Evolutionary conservation across 1,140 invertebrate species (phyloP).

Genomic region (Dysdera silvatica): DNA sequence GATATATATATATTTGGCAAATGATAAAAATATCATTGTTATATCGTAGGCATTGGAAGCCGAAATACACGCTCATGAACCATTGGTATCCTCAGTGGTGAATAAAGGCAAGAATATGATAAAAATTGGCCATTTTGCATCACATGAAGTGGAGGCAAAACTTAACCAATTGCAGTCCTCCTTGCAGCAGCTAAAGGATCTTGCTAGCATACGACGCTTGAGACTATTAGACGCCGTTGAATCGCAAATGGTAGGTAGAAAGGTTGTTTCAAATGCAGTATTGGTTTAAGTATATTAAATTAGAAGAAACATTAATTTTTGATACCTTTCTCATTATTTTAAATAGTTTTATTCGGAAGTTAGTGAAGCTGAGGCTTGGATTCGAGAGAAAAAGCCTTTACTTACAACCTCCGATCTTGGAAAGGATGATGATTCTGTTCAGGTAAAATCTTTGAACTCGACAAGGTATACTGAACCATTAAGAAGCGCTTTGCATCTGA

Average conservation of each 20-base stretch:
- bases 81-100: conserved; percentile 62
- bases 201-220: conserved; percentile 60
- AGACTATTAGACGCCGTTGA: conserved; percentile 72
- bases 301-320: conserved; percentile 23
- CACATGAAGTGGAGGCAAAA: conserved; percentile 58
- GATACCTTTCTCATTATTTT: conserved; percentile 22
- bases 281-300: too few relatives aligned
- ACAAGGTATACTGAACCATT: too few relatives aligned
- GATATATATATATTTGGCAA: too few relatives aligned
- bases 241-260: conserved; percentile 63
- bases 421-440: conserved; percentile 78
- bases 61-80: conserved; percentile 71
- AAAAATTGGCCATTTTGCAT: conserved; percentile 72
- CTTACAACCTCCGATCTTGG: conserved; percentile 68
- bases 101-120: conserved; percentile 67
- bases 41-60: conserved; percentile 61
- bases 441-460: conserved; percentile 52
- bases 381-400: conserved; percentile 69
- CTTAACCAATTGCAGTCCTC: conserved; percentile 42
- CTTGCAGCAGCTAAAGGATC: conserved; percentile 56
- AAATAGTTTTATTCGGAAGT: conserved; percentile 73
- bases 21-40: background rate
- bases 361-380: conserved; percentile 76
- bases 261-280: too few relatives aligned
- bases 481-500: too few relatives aligned